A percentile compares a stretch with the other conserved stretches of the same genome.
These are phyloP conservation scores for Varanus komodoensis DNA, from an alignment of 2,113 vertebrate species.

Conservation along the genomic window DNA sequence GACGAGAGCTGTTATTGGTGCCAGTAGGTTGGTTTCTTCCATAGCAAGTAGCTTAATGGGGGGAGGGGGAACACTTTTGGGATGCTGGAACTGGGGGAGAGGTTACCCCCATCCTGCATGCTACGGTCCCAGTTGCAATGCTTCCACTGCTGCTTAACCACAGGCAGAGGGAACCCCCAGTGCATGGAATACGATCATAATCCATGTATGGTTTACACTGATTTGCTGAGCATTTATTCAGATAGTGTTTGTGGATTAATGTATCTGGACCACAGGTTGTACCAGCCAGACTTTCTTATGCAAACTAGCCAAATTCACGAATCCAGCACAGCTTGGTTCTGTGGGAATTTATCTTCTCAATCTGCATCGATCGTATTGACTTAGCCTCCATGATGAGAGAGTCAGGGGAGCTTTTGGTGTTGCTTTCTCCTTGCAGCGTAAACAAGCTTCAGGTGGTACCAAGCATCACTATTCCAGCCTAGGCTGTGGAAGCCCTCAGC, in stretches of 20 bases:
- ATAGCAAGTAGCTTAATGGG: neutral
- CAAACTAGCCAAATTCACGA: neutral
- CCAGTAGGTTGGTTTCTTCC: neutral
- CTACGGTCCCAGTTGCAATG: neutral
- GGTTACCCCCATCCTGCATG: neutral
- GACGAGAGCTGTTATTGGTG: neutral
- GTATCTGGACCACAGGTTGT: neutral
- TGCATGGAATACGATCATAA: neutral
- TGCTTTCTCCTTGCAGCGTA: neutral
- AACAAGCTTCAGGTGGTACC: conserved; percentile 7
- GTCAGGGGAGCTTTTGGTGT: neutral
- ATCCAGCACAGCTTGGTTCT: neutral
- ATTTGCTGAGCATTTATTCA: conserved; percentile 33
- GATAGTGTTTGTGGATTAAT: neutral
- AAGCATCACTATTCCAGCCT: neutral
- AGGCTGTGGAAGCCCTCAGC: neutral
- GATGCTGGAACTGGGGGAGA: neutral
- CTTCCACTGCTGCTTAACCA: neutral
- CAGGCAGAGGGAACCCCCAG: neutral
- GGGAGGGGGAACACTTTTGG: no score
- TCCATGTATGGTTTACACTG: neutral
- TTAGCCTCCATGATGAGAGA: neutral
- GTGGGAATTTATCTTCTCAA: neutral
- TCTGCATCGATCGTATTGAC: conserved; percentile 6
- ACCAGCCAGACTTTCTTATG: neutral